Conservation (phyloP, 2,888 invertebrate species). For the Apodemia mormo region DNA sequence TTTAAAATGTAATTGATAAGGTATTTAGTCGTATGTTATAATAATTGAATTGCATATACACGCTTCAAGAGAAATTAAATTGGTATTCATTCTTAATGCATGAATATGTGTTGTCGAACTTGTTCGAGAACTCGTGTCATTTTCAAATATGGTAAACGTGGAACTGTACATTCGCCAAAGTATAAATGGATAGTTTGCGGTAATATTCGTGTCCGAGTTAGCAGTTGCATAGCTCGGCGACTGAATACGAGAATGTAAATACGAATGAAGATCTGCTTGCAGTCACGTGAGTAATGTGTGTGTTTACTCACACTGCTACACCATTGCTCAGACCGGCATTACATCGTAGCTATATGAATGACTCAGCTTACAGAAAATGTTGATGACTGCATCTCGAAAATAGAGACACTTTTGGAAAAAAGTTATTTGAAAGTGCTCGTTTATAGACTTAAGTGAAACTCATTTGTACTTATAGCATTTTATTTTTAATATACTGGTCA, state of each 20-base stretch:
- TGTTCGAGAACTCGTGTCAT: conserved; percentile 20
- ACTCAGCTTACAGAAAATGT: conserved; percentile 7
- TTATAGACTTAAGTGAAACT: too few relatives aligned
- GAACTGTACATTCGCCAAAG: conserved; percentile 35
- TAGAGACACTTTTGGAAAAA: too few relatives aligned
- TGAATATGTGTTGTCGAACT: neutral
- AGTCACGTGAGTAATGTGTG: conserved; percentile 36
- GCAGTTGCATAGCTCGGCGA: conserved; percentile 35
- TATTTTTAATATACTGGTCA: too few relatives aligned
- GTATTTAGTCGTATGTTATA: neutral
- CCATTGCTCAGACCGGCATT: conserved; percentile 3
- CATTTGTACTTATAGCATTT: too few relatives aligned
- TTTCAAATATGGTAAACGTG: conserved; percentile 32
- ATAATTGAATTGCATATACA: neutral
- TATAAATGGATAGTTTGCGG: conserved; percentile 38
- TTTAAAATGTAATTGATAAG: neutral
- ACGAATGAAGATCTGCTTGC: conserved; percentile 27
- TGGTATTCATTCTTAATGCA: neutral
- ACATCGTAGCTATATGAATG: conserved; percentile 12
- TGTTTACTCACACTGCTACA: conserved; percentile 26
- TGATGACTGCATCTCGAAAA: neutral
- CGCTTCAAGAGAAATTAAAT: neutral
- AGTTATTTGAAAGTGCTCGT: too few relatives aligned
- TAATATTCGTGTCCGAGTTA: conserved; percentile 36
- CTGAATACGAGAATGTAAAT: conserved; percentile 39